Evolutionary conservation across 2,888 invertebrate species (phyloP).

Genomic region (Athrips mouffetella): DNA sequence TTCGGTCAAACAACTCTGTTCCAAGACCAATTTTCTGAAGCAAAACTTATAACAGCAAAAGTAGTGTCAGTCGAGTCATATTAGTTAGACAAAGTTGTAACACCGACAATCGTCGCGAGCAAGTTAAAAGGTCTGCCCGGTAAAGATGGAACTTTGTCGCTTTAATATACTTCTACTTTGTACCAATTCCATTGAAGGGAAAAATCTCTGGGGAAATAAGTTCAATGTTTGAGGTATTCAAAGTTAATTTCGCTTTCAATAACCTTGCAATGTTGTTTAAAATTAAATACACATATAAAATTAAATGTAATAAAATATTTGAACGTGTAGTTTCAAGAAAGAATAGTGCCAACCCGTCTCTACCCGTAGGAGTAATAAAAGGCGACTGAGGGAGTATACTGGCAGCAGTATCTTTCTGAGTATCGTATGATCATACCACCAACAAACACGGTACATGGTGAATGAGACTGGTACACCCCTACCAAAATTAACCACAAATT

Average conservation of each 20-base stretch:
- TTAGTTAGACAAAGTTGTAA: slow-evolving; percentile 13
- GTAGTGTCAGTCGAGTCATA: slow-evolving; percentile 3
- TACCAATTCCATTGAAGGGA: slow-evolving; percentile 1
- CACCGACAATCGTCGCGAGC: background rate
- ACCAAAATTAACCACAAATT: no score
- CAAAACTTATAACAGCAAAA: background rate
- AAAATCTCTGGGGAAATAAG: background rate
- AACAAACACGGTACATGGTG: no score
- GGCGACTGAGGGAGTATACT: no score
- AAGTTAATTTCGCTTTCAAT: background rate
- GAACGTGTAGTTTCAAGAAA: no score
- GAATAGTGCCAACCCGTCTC: no score
- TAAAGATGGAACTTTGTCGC: slow-evolving; percentile 11
- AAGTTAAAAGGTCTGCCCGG: slow-evolving; percentile 4
- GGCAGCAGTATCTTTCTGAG: no score
- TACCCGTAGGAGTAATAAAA: no score
- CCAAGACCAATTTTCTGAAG: background rate
- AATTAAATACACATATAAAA: background rate
- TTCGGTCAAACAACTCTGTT: no score
- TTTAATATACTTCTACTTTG: slow-evolving; percentile 7
- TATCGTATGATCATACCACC: no score
- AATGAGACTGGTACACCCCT: no score
- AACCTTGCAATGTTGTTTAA: background rate
- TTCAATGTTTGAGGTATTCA: background rate
- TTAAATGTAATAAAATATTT: background rate